Evolutionary conservation across 2,888 invertebrate genomes (phyloP), one percentile per base, ranked within the genome.

Genomic region (Cloeon dipterum): DNA sequence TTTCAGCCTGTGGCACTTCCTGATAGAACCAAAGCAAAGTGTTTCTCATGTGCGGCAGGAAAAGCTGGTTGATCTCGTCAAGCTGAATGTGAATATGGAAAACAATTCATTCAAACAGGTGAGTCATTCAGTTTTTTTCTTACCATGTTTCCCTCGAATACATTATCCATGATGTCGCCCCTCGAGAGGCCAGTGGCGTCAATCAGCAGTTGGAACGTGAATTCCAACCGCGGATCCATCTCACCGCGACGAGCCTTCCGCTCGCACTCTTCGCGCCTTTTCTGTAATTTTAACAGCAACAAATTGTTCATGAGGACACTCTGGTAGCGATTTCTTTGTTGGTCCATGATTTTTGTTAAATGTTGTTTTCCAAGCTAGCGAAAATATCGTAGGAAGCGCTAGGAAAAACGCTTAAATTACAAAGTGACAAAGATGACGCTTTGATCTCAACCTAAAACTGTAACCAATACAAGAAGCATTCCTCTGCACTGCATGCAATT

Each of bases 191-290:
- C 75, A 0, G 83, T 83, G 36, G 76, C 79, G 49, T 85, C 83
- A 52, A 83, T 78, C 44, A 86, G 64, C 35, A 85, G 66, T 53
- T 86, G 85, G 59, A 86, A 85, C 40, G 82, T 75, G 59, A 83
- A 86, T 61, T 86, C 86, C 65, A 86, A 58, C 42, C 86, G 67
- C 50, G 85, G 83, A 59, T 86, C 86, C 78, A 86, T 86, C 56
- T 86, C 86, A 61, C 85, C 86, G 40, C 86, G 65, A 39, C 86
- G 66, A 11, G 83, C 83, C 52, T 83, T 83, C 47, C 83, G 68
- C 62, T 85, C 83, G 73, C 83, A 83, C 81, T 85, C 83, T 71
- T 85, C 83, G 42, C 83, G 66, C 42, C 83, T 65, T 45, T 70
- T 65, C 74, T 74, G 54, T 11, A 50, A 50, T 32, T 40, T n/a